Conservation (phyloP, 2,797 vertebrate genomes). For the Anguilla marmorata region DNA sequence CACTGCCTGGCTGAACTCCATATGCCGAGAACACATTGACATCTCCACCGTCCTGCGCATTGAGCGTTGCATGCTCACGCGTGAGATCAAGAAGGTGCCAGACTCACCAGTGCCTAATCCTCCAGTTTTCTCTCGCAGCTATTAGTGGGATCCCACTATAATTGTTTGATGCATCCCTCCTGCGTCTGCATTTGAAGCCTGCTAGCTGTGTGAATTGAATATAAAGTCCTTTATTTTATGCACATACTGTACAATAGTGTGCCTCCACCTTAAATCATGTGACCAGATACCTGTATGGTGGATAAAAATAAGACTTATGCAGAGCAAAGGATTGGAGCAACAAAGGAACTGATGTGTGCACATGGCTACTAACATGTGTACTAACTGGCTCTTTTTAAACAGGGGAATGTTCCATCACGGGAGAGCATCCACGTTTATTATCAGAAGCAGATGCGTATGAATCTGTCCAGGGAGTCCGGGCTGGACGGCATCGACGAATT, state of each 20-base stretch:
- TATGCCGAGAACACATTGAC: conserved; percentile 89
- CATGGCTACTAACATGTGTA: neutral
- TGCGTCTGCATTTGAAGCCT: neutral
- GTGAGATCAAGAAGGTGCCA: conserved; percentile 90
- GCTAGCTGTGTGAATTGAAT: neutral
- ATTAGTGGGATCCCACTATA: neutral
- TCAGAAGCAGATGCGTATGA: conserved; percentile 84
- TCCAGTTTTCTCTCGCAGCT: too few species aligned
- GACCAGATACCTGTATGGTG: neutral
- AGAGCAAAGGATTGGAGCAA: neutral
- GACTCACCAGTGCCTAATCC: neutral
- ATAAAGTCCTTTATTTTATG: neutral
- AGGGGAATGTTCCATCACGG: conserved; percentile 86
- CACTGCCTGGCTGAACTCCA: conserved; percentile 87
- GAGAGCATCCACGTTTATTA: conserved; percentile 90
- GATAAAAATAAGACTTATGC: neutral
- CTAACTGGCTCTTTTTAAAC: conserved; percentile 40
- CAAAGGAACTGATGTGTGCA: neutral
- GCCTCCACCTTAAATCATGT: neutral
- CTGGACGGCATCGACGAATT: conserved; percentile 68
- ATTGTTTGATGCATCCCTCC: neutral
- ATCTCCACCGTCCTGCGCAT: conserved; percentile 91
- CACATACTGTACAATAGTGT: neutral
- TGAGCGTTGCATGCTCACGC: conserved; percentile 90
- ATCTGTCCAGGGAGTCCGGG: conserved; percentile 79